Base-by-base conservation (phyloP, 2,888 invertebrate genomes). In the Polydesmus complanatus region DNA sequence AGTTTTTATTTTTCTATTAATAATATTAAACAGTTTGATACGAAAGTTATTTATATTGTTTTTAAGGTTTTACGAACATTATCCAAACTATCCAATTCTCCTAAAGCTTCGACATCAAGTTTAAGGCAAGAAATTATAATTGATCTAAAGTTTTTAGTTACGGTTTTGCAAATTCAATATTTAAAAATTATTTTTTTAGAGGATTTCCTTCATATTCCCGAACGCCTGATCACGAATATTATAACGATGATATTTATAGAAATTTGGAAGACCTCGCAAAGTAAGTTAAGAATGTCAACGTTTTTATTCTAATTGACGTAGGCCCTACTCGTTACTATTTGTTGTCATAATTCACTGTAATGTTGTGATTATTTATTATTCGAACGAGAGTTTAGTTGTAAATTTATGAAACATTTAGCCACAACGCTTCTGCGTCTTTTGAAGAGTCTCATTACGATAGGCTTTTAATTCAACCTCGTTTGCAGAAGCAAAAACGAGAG, bases 21-120 rank as follows among this genome's bases (percentile, higher is more conserved):
- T 60, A 56, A n/a, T 48, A 58, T 61, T 50, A 19, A 51, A 27
- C 52, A 53, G 19, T 37, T 50, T 61, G 27, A 51, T 1, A 22
- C 18, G n/a, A n/a, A 18, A 3, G 25, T 19, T 22, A 49, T n/a
- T 27, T 21, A 22, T 27, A 60, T 61, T 8, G 27, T 27, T 18
- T 19, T 25, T 5, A 2, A 74, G 73, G 73, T 96, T 48, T 78
- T 96, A 64, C 87, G 88, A 71, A 93, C 93, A 0, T 78, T 96
- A 60, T 90, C 94, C 5, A 87, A 85, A 71, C 79, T 96, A 63
- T 95, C 94, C 61, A 84, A 86, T 70, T 85, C 86, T 67, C 79
- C 83, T 1, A 85, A 85, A 74, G 83, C 85, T 19, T 77, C 79
- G 57, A 74, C 76, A 66, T 80, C 80, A 69, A 83, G 83, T 70